Base-by-base conservation (phyloP, 2,888 invertebrate genomes). In the Diplazon laetatorius region DNA sequence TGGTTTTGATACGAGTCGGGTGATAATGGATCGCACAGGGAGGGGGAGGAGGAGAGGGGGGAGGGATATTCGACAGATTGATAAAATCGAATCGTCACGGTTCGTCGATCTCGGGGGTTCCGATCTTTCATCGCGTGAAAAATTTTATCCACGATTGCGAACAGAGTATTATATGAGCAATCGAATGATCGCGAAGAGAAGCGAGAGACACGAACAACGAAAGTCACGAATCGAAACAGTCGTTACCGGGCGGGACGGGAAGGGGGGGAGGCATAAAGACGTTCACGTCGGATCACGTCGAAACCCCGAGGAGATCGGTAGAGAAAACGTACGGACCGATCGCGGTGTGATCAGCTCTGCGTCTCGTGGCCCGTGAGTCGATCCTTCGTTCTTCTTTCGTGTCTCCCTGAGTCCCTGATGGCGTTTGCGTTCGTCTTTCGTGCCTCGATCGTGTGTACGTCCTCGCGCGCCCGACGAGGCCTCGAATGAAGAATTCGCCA, bases 281-380 rank as follows among this genome's bases (percentile, higher is more conserved):
- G 85, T 85, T n/a, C 85, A 87, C 87, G 87, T 86, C 83, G 86
- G 84, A 87, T 87, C 88, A 88, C 87, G 85, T 87, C 84, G 85
- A 83, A 85, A 84, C 84, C 80, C 82, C 82, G 81, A 78, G 66
- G 62, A 20, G 42, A 30, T 46, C 50, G n/a, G 42, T 1, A n/a
- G n/a, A 22, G 42, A 46, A 44, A 62, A 57, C 16, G 39, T 37
- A 44, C 81, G 82, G 81, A 83, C 71, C 85, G 87, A 88, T 88
- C 86, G 85, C 85, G 85, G 87, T 84, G 87, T 85, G 88, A 88
- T 88, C 88, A 85, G 85, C 59, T 63, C 44, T 16, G 39, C 60
- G 57, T 74, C 46, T 48, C 52, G 73, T 73, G 68, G 46, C 65
- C 50, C 59, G 75, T 50, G 57, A 68, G 48, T 57, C 60, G 63